These are phyloP conservation scores for Melipona bicolor DNA, from an alignment of 2,888 invertebrate species.

Conservation along the genomic window DNA sequence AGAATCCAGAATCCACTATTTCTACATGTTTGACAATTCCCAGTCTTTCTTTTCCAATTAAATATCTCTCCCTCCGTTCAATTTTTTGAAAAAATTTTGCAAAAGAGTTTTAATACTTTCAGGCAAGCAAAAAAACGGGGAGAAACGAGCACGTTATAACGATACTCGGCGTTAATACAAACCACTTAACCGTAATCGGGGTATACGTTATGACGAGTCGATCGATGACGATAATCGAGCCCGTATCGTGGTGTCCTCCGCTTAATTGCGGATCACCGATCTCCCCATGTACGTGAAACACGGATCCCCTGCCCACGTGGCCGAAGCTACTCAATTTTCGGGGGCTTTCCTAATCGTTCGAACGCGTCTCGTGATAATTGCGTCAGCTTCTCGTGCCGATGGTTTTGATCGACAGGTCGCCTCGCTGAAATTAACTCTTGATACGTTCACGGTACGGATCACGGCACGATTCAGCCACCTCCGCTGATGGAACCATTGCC, in stretches of 20 bases:
- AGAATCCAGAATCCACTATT: too few relatives aligned
- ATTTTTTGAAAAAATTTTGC: too few relatives aligned
- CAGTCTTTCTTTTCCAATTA: too few relatives aligned
- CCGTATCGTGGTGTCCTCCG: constrained; percentile 58
- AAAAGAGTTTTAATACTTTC: too few relatives aligned
- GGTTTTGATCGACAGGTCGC: constrained; percentile 17
- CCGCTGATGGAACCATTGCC: neutral
- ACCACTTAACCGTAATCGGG: constrained; percentile 37
- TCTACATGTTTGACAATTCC: too few relatives aligned
- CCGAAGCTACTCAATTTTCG: constrained; percentile 38
- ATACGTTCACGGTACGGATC: constrained; percentile 4
- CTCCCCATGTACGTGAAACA: neutral
- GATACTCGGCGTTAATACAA: constrained; percentile 25
- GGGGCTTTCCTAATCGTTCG: constrained; percentile 48
- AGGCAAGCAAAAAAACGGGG: neutral
- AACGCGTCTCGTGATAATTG: constrained; percentile 42
- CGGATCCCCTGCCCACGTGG: constrained; percentile 17
- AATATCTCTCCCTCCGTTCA: too few relatives aligned
- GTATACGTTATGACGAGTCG: constrained; percentile 22
- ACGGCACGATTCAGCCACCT: constrained; percentile 6
- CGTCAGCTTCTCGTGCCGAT: constrained; percentile 25
- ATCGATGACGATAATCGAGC: constrained; percentile 62
- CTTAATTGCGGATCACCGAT: constrained; percentile 46
- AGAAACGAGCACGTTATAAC: neutral
- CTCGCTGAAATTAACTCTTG: constrained; percentile 45